Base-by-base conservation (phyloP, 1,140 invertebrate species). In the Drosophila jambulina region DNA sequence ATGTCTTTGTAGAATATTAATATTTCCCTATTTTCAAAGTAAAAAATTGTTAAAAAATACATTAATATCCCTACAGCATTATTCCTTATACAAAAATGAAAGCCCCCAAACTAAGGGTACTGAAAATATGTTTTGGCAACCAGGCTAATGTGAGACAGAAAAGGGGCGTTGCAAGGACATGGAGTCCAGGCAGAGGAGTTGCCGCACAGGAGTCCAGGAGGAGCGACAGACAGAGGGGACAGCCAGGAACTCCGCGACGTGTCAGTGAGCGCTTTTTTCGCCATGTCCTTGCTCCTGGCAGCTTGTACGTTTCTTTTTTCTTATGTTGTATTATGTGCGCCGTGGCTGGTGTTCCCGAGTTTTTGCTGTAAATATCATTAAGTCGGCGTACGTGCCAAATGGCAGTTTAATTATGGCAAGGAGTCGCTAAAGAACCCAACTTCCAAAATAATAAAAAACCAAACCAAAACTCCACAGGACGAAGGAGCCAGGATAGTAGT, bases 331-430 rank as follows among this genome's bases (percentile, higher is more conserved):
- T 23, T n/a, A 17, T 53, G 19, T 40, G 53, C 36, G 21, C 46
- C 51, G 71, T 56, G 43, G 54, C 72, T 75, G 51, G 48, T 68
- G 58, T 19, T 62, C 32, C 46, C 23, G 46, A 68, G 77, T 69
- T 84, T 83, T 77, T 80, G 77, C 75, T 85, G 81, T 84, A 84
- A 84, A 84, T 84, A 84, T 71, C 82, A 84, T 84, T 84, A 84
- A 80, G 81, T 84, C 57, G 62, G 72, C 63, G 82, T 84, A 84
- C 82, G 82, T 84, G 82, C 82, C 82, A 84, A 84, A 84, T 84
- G 82, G 72, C 82, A 84, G 72, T 84, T 84, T 84, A 84, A 84
- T 84, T 84, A 84, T 84, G 74, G 62, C 57, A 62, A 65, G 64
- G 49, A 75, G 38, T 45, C 67, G 67, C n/a, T 43, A 68, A 34